Conservation (phyloP, 1,140 invertebrate genomes). For the Penaeus vannamei region DNA sequence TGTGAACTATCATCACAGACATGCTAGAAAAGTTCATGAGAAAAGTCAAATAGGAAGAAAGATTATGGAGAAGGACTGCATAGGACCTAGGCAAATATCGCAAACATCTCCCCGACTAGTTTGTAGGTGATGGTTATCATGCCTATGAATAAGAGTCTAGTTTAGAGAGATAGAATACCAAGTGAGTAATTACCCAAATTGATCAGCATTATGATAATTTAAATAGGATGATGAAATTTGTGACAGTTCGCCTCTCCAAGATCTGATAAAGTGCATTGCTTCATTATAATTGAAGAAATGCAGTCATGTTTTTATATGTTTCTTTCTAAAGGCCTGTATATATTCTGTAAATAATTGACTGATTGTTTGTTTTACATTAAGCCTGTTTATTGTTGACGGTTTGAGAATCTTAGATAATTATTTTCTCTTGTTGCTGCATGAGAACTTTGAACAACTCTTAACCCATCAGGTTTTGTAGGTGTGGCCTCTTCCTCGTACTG, state of each 20-base stretch:
- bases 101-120: conserved; percentile 48
- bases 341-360: conserved; percentile 66
- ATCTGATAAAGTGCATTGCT: conserved; percentile 64
- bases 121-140: conserved; percentile 31
- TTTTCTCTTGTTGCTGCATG: conserved; percentile 67
- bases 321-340: conserved; percentile 61
- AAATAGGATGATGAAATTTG: conserved; percentile 57
- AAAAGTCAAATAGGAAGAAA: conserved; percentile 30
- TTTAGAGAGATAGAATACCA: conserved; percentile 53
- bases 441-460: conserved; percentile 64
- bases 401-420: conserved; percentile 67
- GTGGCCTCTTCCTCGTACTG: background rate
- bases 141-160: conserved; percentile 43
- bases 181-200: conserved; percentile 61
- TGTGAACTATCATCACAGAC: conserved; percentile 34
- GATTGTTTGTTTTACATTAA: conserved; percentile 67
- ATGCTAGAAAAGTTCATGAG: conserved; percentile 1
- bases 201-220: conserved; percentile 63
- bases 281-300: conserved; percentile 62
- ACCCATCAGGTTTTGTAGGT: conserved; percentile 60
- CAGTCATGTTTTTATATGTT: conserved; percentile 65
- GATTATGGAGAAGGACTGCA: conserved; percentile 35
- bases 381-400: conserved; percentile 67
- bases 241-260: conserved; percentile 64
- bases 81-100: conserved; percentile 41